A percentile compares a stretch with the other conserved stretches of the same genome.
Conservation (phyloP, 2,888 invertebrate species). For the Embidobia sp. region DNA sequence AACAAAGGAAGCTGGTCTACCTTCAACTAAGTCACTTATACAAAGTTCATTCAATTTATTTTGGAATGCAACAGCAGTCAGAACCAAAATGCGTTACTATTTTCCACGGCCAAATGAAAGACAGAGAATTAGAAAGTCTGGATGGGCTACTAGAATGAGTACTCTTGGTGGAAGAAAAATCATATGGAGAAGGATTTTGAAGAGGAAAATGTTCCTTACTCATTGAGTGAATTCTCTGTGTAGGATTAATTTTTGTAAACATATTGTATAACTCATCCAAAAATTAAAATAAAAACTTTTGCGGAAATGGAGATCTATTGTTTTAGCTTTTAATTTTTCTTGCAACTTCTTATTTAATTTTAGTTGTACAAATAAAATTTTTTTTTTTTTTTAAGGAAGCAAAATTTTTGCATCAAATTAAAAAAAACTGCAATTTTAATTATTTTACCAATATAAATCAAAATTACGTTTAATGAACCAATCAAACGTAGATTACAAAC, state of each 20-base stretch:
- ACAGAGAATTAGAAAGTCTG: conserved; percentile 87
- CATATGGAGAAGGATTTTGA: conserved; percentile 37
- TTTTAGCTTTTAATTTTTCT: too few relatives aligned
- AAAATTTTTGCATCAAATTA: too few relatives aligned
- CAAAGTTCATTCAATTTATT: conserved; percentile 28
- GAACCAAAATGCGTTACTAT: conserved; percentile 85
- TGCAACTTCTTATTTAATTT: too few relatives aligned
- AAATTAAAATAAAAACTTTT: too few relatives aligned
- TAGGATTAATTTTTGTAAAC: neutral
- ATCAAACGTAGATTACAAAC: too few relatives aligned
- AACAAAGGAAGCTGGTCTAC: conserved; percentile 13
- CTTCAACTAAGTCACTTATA: conserved; percentile 5
- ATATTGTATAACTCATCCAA: too few relatives aligned
- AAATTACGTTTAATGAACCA: too few relatives aligned
- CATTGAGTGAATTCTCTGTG: conserved; percentile 15
- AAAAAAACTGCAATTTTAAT: too few relatives aligned
- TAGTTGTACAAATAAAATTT: too few relatives aligned
- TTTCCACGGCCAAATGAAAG: conserved; percentile 90
- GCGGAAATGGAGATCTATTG: too few relatives aligned
- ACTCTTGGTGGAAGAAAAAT: conserved; percentile 87
- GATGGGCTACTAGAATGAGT: conserved; percentile 87
- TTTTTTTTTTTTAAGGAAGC: too few relatives aligned
- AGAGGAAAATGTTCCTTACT: conserved; percentile 13
- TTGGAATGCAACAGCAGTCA: conserved; percentile 71
- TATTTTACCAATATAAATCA: too few relatives aligned